phyloP scores from a whole-genome alignment of 2,888 invertebrate genomes.

The Sminthurinus aureus region DNA sequence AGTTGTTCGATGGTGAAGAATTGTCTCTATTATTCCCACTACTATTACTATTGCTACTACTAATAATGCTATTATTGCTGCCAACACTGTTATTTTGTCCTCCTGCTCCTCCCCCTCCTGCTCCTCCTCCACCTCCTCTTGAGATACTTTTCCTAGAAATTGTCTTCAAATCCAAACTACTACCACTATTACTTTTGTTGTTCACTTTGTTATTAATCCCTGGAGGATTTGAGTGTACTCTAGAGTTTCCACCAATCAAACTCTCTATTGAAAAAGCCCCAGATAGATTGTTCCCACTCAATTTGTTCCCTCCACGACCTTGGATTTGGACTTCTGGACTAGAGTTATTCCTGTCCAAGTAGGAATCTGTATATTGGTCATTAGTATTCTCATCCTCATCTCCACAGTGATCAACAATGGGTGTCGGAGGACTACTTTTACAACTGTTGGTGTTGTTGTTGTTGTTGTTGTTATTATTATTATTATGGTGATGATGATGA shows the following conservation, averaged over 20 bases:
- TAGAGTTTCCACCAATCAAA: constrained; percentile 48
- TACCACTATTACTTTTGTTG: not conserved
- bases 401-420: no score
- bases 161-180: constrained; percentile 31
- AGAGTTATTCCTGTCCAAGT: not conserved
- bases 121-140: not conserved
- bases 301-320: not conserved
- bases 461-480: not conserved
- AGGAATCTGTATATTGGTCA: not conserved
- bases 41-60: constrained; percentile 16
- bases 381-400: not conserved
- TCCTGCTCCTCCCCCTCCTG: not conserved
- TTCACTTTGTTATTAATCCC: not conserved
- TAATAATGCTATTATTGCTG: not conserved
- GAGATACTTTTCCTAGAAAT: constrained; percentile 30
- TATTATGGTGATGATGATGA: not conserved
- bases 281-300: not conserved
- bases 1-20: constrained; percentile 12
- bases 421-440: no score
- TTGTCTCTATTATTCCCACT: constrained; percentile 8
- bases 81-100: no score
- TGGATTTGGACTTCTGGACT: no score
- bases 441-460: not conserved
- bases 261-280: constrained; percentile 57
- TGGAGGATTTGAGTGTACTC: not conserved